Percentiles rank a stretch among this genome's conserved stretches.
Evolutionary conservation across 1,140 invertebrate genomes (phyloP).

Genomic region (Pemphigus obesinymphae): DNA sequence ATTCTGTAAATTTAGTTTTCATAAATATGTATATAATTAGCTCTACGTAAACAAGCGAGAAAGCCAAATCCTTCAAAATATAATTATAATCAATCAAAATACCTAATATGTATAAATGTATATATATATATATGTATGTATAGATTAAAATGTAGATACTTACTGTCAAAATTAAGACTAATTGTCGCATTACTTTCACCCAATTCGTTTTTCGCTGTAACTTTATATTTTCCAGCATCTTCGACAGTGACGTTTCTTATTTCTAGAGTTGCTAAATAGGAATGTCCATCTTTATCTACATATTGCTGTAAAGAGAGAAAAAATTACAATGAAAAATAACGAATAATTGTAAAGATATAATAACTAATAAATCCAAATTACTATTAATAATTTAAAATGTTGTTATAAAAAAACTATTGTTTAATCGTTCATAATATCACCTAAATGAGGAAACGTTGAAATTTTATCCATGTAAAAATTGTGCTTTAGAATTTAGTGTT

Average conservation of each 20-base stretch:
- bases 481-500: too few relatives aligned
- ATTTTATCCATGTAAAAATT: too few relatives aligned
- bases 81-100: conserved; percentile 30
- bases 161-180: conserved; percentile 96
- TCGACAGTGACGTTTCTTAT: conserved; percentile 91
- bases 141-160: conserved; percentile 55
- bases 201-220: conserved; percentile 92
- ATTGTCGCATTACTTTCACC: conserved; percentile 94
- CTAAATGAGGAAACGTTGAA: too few relatives aligned
- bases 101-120: neutral
- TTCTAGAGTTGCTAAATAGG: conserved; percentile 86
- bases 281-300: conserved; percentile 85
- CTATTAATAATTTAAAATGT: too few relatives aligned
- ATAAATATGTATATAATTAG: neutral
- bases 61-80: conserved; percentile 15
- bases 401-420: too few relatives aligned
- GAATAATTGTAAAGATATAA: too few relatives aligned
- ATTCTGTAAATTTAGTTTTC: neutral
- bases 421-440: too few relatives aligned
- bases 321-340: neutral
- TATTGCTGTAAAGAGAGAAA: conserved; percentile 58
- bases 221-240: conserved; percentile 95
- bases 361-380: too few relatives aligned
- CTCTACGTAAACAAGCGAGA: conserved; percentile 31
- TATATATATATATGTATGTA: conserved; percentile 20